Base-by-base conservation (phyloP, 2,888 invertebrate genomes). In the Conistra vaccinii region DNA sequence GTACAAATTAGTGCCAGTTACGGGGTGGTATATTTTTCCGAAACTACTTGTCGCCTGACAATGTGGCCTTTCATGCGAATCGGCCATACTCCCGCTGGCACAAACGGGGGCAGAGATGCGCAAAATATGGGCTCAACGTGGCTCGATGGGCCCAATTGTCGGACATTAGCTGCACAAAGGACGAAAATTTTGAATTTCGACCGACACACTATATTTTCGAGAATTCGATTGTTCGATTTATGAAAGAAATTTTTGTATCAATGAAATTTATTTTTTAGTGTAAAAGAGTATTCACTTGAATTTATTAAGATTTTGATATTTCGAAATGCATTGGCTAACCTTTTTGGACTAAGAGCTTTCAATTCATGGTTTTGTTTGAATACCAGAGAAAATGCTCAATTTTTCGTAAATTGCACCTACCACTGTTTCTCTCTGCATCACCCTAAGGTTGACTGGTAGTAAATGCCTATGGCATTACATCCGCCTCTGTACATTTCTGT, bases 21-120 rank as follows among this genome's bases (percentile, higher is more conserved):
- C 96, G 93, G 96, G 95, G 95, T 95, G 95, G 96, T 93, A 95
- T 93, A 94, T 93, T 94, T 92, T 94, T 92, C 91, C 84, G 91
- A 93, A 92, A 91, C 92, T 94, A 95, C 95, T 95, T 95, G 95
- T 95, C 93, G 89, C 85, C 80, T 80, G 85, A 95, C 95, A 96
- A 96, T 92, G 91, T 87, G 85, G 72, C 91, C 86, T 92, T 92
- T 92, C 91, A 88, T 87, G 92, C 92, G 92, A 86, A 91, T 74
- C 79, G 69, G 85, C 89, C 85, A 76, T 85, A 83, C 85, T 84
- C 87, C 89, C 86, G 86, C 88, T 83, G 86, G 80, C 85, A 88
- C 87, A 90, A 91, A 92, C 90, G 90, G 92, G 90, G 92, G 92
- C 92, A 92, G 88, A 92, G 89, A 92, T 90, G 92, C 91, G 93